phyloP scores from a whole-genome alignment of 2,113 vertebrate species.

The Lagopus muta region DNA sequence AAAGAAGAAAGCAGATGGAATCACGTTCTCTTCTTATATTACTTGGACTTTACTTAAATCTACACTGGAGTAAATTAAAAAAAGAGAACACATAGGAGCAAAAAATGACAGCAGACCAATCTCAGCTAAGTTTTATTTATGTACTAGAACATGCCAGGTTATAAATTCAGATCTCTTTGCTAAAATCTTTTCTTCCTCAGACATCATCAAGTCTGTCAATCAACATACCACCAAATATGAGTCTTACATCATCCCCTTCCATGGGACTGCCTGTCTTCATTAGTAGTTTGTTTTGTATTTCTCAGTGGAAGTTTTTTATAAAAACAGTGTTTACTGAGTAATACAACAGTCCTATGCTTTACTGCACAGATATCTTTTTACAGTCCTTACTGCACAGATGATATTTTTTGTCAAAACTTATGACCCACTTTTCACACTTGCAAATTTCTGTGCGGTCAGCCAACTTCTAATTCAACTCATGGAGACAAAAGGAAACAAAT shows the following conservation, averaged over 20 bases:
- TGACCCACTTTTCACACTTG: too few species aligned
- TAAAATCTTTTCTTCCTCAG: not conserved
- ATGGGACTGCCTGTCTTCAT: not conserved
- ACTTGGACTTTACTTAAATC: not conserved
- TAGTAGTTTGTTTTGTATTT: not conserved
- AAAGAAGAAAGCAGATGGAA: not conserved
- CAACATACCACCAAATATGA: not conserved
- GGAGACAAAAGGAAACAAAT: too few species aligned
- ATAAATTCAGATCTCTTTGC: not conserved
- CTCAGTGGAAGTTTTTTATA: not conserved
- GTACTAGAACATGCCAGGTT: not conserved
- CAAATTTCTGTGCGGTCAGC: too few species aligned
- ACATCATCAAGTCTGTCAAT: not conserved
- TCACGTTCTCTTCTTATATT: not conserved
- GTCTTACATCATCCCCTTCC: not conserved
- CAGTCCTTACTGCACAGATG: too few species aligned
- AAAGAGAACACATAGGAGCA: not conserved
- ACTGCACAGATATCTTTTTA: not conserved
- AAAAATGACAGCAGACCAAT: not conserved
- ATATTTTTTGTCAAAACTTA: too few species aligned
- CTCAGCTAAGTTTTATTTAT: not conserved
- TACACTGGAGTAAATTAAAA: not conserved
- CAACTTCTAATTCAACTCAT: too few species aligned
- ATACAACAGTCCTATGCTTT: not conserved
- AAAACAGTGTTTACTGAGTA: not conserved